These are phyloP conservation scores for Nasua narica DNA, from an alignment of 2,797 vertebrate genomes.

Conservation along the genomic window DNA sequence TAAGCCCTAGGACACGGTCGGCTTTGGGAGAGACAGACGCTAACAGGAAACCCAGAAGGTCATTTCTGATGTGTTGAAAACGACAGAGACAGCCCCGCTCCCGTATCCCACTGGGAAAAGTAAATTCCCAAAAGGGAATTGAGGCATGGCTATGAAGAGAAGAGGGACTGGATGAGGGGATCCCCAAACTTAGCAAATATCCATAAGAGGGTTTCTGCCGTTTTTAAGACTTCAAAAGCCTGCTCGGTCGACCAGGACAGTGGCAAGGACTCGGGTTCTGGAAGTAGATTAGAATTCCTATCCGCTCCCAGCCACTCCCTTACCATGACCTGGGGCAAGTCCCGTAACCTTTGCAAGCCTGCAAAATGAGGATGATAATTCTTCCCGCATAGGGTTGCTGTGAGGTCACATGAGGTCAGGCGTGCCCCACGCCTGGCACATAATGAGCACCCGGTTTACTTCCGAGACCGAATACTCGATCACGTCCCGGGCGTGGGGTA, in stretches of 20 bases:
- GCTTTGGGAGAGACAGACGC: background rate
- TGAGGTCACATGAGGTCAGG: background rate
- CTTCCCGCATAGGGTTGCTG: background rate
- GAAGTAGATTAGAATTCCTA: background rate
- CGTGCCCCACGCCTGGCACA: too few relatives aligned
- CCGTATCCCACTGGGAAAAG: background rate
- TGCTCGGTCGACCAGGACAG: background rate
- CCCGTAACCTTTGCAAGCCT: background rate
- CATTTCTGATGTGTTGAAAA: background rate
- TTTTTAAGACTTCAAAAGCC: background rate
- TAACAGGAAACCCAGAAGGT: background rate
- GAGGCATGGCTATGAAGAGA: background rate
- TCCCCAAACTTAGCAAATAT: background rate
- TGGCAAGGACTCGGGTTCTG: background rate
- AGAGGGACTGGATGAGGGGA: background rate
- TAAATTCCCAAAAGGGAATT: background rate
- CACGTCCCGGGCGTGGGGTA: rapidly evolving
- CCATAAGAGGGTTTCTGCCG: background rate
- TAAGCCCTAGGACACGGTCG: background rate
- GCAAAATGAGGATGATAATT: background rate
- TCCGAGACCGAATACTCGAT: background rate
- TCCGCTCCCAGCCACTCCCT: background rate
- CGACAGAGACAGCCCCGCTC: background rate
- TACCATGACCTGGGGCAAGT: background rate
- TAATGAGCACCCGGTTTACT: background rate